Base-by-base conservation (phyloP, 1,140 invertebrate genomes). In the Cydia amplana region DNA sequence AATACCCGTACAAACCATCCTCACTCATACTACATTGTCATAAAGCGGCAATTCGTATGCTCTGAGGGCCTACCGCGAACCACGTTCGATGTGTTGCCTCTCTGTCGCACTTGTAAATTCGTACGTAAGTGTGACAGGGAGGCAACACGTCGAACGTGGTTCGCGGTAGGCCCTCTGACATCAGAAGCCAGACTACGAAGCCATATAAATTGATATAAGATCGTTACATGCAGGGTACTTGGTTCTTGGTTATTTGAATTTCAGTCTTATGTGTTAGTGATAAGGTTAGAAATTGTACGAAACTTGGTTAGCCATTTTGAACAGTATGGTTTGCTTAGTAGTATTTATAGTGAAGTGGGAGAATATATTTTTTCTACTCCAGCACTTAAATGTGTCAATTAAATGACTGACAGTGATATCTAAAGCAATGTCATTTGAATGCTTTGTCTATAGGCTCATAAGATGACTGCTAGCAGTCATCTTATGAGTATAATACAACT, bases 151-250 rank as follows among this genome's bases (percentile, higher is more conserved):
- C n/a, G n/a, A n/a, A n/a, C n/a, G n/a, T n/a, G n/a, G n/a, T n/a
- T n/a, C n/a, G n/a, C n/a, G n/a, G n/a, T n/a, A n/a, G n/a, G n/a
- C n/a, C n/a, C n/a, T n/a, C n/a, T 60, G 7, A 60, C 18, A 23
- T 12, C 20, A 60, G 55, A 60, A 60, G 55, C 55, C 55, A 23
- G 55, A 60, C 55, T 5, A 12, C 20, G 55, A 60, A 60, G 55
- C 20, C 55, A 60, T 60, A 60, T 60, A 60, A 60, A 60, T 60
- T 60, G 55, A 60, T 60, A 60, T 60, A 60, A 20, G 55, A 60
- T 23, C 55, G 55, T 60, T 60, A 60, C 55, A 60, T 23, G 55
- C 55, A 51, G 16, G 49, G 49, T 1, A 18, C 6, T 49, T 12
- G 4, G 16, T 51, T 51, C 5, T 18, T 18, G 1, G 49, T n/a